These are phyloP conservation scores for Eretmocerus hayati DNA, from an alignment of 2,888 invertebrate genomes.

Conservation along the genomic window DNA sequence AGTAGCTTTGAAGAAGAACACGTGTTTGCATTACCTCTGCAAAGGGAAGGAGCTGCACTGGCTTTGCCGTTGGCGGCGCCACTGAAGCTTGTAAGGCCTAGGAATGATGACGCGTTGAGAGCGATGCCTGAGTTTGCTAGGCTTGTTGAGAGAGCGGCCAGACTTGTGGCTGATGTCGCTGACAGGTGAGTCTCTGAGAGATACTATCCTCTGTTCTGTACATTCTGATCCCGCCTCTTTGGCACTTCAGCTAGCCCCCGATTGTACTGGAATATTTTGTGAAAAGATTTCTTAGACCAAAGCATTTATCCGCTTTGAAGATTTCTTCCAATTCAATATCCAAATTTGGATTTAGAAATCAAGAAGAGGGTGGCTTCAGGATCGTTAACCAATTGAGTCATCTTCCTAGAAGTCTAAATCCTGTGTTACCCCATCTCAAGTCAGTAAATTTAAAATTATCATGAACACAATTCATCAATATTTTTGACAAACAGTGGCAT, in stretches of 20 bases:
- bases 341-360: too few species aligned
- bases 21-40: conserved; percentile 75
- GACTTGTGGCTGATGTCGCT: conserved; percentile 67
- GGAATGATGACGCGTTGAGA: conserved; percentile 74
- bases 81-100: conserved; percentile 73
- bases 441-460: too few species aligned
- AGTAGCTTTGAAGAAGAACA: conserved; percentile 82
- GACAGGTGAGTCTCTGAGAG: conserved; percentile 52
- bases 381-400: too few species aligned
- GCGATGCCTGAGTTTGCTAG: conserved; percentile 61
- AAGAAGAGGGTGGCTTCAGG: too few species aligned
- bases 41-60: conserved; percentile 69
- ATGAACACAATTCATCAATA: too few species aligned
- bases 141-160: conserved; percentile 70
- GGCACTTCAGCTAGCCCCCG: not conserved
- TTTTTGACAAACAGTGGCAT: too few species aligned
- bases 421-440: too few species aligned
- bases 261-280: not conserved
- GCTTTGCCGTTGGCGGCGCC: conserved; percentile 81
- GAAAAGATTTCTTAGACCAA: not conserved
- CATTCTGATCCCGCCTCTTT: not conserved
- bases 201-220: not conserved
- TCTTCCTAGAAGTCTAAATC: too few species aligned
- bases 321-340: too few species aligned
- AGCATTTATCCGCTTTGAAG: not conserved